phyloP scores from a whole-genome alignment of 35 echinoderm and acorn worm genomes.

The Anneissia japonica region DNA sequence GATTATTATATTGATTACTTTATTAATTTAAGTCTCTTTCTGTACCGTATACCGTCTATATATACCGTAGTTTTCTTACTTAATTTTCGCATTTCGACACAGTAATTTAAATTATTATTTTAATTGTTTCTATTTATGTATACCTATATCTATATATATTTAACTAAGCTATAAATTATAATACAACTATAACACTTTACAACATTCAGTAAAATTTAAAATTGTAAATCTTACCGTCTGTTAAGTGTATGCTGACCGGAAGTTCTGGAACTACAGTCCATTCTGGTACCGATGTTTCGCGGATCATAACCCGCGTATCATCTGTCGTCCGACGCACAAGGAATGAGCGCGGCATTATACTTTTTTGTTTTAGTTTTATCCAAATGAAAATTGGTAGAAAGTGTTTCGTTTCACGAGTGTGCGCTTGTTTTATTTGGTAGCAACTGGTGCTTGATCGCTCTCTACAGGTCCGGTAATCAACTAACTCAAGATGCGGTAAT shows the following conservation, averaged over 20 bases:
- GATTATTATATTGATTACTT: too few relatives aligned
- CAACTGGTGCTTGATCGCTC: not conserved
- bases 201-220: too few relatives aligned
- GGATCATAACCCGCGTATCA: not conserved
- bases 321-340: not conserved
- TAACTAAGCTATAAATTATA: too few relatives aligned
- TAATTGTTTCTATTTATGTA: too few relatives aligned
- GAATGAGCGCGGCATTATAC: not conserved
- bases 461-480: not conserved
- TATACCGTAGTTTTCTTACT: too few relatives aligned
- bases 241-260: not conserved
- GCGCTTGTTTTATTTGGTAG: too few relatives aligned
- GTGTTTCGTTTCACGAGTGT: not conserved
- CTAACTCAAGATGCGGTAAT: not conserved
- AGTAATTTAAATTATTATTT: too few relatives aligned
- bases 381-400: not conserved
- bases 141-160: too few relatives aligned
- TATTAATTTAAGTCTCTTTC: too few relatives aligned
- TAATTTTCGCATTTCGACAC: too few relatives aligned
- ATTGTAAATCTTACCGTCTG: not conserved
- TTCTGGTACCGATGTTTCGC: not conserved
- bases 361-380: not conserved
- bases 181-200: too few relatives aligned
- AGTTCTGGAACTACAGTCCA: not conserved
- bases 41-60: too few relatives aligned